Evolutionary conservation across 53 echinoderm and acorn worm genomes (phyloP).

Genomic region (Mesocentrotus franciscanus): DNA sequence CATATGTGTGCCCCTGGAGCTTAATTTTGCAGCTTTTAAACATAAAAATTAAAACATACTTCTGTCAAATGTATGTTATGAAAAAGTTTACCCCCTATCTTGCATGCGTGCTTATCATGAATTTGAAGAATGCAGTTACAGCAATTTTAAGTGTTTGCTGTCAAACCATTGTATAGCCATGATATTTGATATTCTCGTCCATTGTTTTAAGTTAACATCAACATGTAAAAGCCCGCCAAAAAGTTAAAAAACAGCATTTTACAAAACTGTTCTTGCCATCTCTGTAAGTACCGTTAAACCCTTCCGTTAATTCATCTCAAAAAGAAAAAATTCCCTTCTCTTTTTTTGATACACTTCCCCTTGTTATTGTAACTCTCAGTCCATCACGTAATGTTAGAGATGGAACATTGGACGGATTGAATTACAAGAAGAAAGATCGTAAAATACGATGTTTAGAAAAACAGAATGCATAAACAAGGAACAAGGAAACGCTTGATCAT

Average conservation of each 20-base stretch:
- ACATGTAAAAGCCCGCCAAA: constrained; percentile 1
- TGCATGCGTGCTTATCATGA: not conserved
- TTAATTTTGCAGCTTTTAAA: too few relatives aligned
- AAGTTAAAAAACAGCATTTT: not conserved
- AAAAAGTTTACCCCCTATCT: not conserved
- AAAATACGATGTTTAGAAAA: not conserved
- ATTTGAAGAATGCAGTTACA: not conserved
- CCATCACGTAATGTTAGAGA: not conserved
- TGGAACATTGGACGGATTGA: constrained; percentile 5
- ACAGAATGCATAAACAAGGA: constrained; percentile 31
- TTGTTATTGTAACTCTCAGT: not conserved
- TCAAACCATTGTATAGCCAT: not conserved
- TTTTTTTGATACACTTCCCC: constrained; percentile 6
- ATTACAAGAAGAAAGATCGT: constrained; percentile 5
- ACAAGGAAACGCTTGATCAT: constrained; percentile 12
- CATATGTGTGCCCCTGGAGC: too few relatives aligned
- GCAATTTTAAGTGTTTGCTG: not conserved
- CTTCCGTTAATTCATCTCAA: not conserved
- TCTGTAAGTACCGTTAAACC: not conserved
- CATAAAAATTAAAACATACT: too few relatives aligned
- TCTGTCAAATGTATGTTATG: not conserved
- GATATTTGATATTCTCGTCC: not conserved
- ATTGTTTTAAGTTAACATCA: not conserved
- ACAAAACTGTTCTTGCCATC: not conserved
- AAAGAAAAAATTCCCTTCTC: not conserved